Conservation (phyloP, 2,797 vertebrate species). For the Alosa sapidissima region DNA sequence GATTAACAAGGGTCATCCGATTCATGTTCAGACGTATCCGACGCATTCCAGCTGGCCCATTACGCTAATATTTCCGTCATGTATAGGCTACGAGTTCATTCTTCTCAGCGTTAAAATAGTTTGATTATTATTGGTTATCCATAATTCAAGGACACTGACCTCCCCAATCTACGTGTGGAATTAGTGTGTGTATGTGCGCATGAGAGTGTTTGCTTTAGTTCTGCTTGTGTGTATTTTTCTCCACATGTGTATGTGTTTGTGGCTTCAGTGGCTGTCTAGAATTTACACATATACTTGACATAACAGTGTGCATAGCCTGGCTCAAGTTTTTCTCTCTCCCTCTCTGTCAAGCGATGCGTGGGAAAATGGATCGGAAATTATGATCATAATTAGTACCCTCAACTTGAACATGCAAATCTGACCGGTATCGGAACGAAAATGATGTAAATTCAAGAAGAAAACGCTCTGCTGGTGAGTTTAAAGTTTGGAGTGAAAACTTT, state of each 20-base stretch:
- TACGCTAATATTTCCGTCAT: neutral
- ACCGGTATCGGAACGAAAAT: neutral
- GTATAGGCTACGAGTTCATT: neutral
- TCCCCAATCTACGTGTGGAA: neutral
- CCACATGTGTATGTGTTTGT: neutral
- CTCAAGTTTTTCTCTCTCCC: neutral
- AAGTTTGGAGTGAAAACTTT: neutral
- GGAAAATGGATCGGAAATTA: neutral
- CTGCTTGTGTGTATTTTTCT: neutral
- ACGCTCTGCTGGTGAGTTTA: neutral
- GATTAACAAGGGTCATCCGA: neutral
- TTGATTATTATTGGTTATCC: neutral
- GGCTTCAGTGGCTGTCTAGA: neutral
- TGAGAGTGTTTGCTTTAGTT: slow-evolving; percentile 65
- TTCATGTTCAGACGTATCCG: neutral
- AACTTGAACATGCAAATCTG: neutral
- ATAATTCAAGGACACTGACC: neutral
- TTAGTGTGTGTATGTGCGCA: neutral
- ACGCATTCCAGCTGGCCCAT: neutral
- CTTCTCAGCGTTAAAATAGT: neutral
- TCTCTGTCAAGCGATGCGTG: neutral
- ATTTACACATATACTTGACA: neutral
- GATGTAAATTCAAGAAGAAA: neutral
- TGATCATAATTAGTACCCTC: neutral
- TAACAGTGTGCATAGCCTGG: neutral